Evolutionary conservation across 2,888 invertebrate genomes (phyloP).

Genomic region (Tiliacea aurago): DNA sequence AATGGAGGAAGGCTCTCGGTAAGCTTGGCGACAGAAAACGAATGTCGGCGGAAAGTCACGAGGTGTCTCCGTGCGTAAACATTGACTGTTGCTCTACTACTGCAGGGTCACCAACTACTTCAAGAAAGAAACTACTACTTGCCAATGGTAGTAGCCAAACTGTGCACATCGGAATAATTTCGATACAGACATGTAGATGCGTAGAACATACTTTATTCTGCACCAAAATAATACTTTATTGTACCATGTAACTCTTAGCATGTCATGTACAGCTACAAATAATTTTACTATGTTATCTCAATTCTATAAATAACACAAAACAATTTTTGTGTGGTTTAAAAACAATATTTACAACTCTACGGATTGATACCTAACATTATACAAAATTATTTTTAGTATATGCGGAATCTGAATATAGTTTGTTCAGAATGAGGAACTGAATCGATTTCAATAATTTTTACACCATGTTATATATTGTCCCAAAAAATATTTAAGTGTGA

Average conservation of each 20-base stretch:
- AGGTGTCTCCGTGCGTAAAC: constrained; percentile 86
- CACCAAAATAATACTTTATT: neutral
- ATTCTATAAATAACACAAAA: neutral
- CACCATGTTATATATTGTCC: too few species aligned
- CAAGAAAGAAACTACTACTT: constrained; percentile 5
- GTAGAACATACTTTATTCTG: neutral
- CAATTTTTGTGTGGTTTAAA: neutral
- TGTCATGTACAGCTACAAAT: too few species aligned
- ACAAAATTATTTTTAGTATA: too few species aligned
- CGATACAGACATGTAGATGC: neutral
- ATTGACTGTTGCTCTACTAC: constrained; percentile 78
- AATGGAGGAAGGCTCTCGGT: constrained; percentile 88
- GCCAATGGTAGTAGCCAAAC: neutral
- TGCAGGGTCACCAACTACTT: constrained; percentile 45
- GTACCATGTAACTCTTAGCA: neutral
- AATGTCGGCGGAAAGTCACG: constrained; percentile 74
- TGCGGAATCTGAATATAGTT: too few species aligned
- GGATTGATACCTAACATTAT: neutral
- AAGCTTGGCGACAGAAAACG: constrained; percentile 82
- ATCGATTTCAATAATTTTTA: too few species aligned
- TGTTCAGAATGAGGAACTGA: too few species aligned
- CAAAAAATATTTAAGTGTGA: too few species aligned
- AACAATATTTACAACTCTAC: neutral
- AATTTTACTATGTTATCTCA: neutral
- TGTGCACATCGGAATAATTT: neutral